Percentiles rank a stretch among this genome's conserved stretches.
These are phyloP conservation scores for Neodiprion virginianus DNA, from an alignment of 1,140 invertebrate species.

Conservation along the genomic window DNA sequence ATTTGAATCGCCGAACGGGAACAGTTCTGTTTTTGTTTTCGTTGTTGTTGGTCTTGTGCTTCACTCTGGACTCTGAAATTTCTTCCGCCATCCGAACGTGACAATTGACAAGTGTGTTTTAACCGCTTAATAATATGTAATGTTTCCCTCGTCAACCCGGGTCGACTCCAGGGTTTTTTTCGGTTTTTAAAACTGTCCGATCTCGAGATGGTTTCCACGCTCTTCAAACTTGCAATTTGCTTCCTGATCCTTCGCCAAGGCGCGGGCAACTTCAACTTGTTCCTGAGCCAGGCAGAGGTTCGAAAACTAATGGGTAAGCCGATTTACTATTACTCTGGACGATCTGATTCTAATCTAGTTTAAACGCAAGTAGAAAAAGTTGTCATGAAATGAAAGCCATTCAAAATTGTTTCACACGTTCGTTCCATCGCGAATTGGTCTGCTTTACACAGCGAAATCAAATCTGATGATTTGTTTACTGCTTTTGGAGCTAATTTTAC, in stretches of 20 bases:
- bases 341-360: no score
- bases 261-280: slow-evolving; percentile 57
- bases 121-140: background rate
- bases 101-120: background rate
- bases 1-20: background rate
- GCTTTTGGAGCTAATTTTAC: no score
- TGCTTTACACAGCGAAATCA: background rate
- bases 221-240: slow-evolving; percentile 44
- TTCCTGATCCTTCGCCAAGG: slow-evolving; percentile 42
- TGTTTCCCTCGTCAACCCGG: background rate
- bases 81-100: no score
- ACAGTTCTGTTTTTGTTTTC: background rate
- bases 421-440: background rate
- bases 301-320: slow-evolving; percentile 58
- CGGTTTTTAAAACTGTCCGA: background rate
- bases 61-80: no score
- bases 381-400: background rate
- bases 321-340: no score
- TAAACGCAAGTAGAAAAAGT: no score
- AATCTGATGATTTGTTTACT: background rate
- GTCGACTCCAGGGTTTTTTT: background rate
- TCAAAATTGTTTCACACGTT: background rate
- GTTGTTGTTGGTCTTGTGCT: no score
- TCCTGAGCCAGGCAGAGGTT: slow-evolving; percentile 57
- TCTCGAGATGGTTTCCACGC: slow-evolving; percentile 10